A percentile compares a stretch with the other conserved stretches of the same genome.
These are phyloP conservation scores for Drosophila imparisetae DNA, from an alignment of 2,888 invertebrate species.

Conservation along the genomic window DNA sequence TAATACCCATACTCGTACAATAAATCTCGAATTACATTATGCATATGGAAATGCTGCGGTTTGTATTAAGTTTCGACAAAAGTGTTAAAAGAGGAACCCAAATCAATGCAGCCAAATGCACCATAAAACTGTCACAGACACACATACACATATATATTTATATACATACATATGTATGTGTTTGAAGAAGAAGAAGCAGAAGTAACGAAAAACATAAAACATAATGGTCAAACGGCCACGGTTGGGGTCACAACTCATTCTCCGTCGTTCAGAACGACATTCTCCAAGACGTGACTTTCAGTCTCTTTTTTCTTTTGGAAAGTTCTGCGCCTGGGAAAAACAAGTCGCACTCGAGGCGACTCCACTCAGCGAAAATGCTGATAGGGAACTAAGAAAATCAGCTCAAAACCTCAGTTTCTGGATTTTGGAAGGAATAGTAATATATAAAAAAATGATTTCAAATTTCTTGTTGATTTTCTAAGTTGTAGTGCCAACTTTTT, in stretches of 20 bases:
- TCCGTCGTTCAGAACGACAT: constrained; percentile 13
- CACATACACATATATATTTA: background rate
- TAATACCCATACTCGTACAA: constrained; percentile 67
- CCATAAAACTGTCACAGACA: constrained; percentile 73
- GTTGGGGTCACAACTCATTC: constrained; percentile 55
- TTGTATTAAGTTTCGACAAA: constrained; percentile 73
- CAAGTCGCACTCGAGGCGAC: constrained; percentile 17
- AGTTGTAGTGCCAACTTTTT: background rate
- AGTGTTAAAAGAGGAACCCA: constrained; percentile 60
- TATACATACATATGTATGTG: background rate
- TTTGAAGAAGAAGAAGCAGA: background rate
- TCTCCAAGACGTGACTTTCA: constrained; percentile 49
- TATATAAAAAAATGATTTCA: fast-evolving
- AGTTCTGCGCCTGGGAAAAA: constrained; percentile 68
- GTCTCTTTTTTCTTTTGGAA: constrained; percentile 53
- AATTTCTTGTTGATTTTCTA: background rate
- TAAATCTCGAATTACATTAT: constrained; percentile 75
- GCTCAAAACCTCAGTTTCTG: background rate
- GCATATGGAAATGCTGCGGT: constrained; percentile 67
- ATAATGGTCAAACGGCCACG: constrained; percentile 53
- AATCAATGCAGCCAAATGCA: constrained; percentile 70
- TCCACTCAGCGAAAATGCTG: constrained; percentile 1
- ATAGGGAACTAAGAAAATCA: background rate
- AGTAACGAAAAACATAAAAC: constrained; percentile 61
- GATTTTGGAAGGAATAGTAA: background rate